Conservation (phyloP, 2,113 vertebrate species). For the Calyptommatus sinebrachiatus region DNA sequence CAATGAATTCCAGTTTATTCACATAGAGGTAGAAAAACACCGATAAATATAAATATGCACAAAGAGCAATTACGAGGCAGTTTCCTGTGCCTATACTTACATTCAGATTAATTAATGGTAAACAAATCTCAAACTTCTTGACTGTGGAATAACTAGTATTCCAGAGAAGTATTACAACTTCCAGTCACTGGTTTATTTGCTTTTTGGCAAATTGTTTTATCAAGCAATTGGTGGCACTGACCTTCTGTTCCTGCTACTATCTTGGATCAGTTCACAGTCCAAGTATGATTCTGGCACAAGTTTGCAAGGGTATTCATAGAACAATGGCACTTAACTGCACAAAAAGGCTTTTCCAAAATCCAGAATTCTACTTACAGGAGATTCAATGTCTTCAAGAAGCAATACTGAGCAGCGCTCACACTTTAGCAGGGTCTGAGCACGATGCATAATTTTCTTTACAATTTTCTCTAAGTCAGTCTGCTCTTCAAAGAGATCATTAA, state of each 20-base stretch:
- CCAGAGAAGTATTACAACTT: not conserved
- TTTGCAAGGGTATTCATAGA: not conserved
- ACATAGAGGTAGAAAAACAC: slow-evolving; percentile 8
- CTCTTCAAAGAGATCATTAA: slow-evolving; percentile 98
- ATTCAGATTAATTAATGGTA: not conserved
- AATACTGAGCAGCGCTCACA: slow-evolving; percentile 97
- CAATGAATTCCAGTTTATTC: slow-evolving; percentile 25
- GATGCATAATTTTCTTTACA: slow-evolving; percentile 98
- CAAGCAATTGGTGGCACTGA: too few species aligned
- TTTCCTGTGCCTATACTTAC: not conserved
- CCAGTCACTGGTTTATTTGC: not conserved
- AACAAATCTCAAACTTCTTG: not conserved
- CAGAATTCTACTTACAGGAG: slow-evolving; percentile 80
- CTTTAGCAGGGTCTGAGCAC: slow-evolving; percentile 93
- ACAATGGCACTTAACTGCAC: not conserved
- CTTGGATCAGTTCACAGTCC: too few species aligned
- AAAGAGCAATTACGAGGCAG: not conserved
- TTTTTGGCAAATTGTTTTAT: not conserved
- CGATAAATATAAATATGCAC: not conserved
- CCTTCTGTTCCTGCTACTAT: too few species aligned
- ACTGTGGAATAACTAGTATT: not conserved
- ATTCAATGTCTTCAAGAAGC: slow-evolving; percentile 95
- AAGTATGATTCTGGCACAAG: too few species aligned
- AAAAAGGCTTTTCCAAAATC: slow-evolving; percentile 7
- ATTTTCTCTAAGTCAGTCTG: slow-evolving; percentile 99